Evolutionary conservation across 1,140 invertebrate genomes (phyloP), one percentile per base, ranked within the genome.

Genomic region (Drosophila cardini): DNA sequence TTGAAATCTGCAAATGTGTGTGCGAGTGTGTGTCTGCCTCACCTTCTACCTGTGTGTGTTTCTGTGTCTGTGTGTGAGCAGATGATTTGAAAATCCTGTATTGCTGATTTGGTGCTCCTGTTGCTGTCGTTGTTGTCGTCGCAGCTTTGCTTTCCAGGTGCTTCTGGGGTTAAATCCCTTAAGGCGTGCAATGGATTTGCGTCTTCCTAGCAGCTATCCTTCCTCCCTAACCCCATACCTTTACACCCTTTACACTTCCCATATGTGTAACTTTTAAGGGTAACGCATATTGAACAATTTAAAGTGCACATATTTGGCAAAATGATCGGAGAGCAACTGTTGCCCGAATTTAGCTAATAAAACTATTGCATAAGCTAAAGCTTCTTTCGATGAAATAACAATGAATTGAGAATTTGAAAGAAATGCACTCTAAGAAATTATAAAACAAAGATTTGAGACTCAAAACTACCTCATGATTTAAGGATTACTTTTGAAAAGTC

Each of bases 31-130:
- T 69, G 60, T 16, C 18, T 32, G 21, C 21, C 1, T 26, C 5
- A 5, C 21, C 21, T 3, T 26, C 11, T 30, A 11, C 45, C 40
- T 32, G 38, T 50, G 45, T 60, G 55, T 40, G 13, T 55, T 50
- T 43, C 38, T 61, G 60, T 64, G 57, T 60, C 58, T 69, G 43
- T 67, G 61, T 68, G 48, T 55, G 52, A 64, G 53, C 65, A 80
- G 80, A 84, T 84, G 84, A 87, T 87, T 87, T 87, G 77, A 78
- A 89, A 87, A 87, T 89, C 84, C 80, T 87, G 83, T 87, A 89
- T 86, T 86, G 83, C 82, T 87, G 82, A 86, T 86, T 86, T 86
- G 78, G 75, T 82, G 67, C 45, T 74, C 64, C 60, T 62, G 62
- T 52, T 64, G 58, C 62, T 46, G 15, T 46, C 55, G 69, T 34